phyloP scores from a whole-genome alignment of 2,113 vertebrate genomes.

The Macaca nemestrina region DNA sequence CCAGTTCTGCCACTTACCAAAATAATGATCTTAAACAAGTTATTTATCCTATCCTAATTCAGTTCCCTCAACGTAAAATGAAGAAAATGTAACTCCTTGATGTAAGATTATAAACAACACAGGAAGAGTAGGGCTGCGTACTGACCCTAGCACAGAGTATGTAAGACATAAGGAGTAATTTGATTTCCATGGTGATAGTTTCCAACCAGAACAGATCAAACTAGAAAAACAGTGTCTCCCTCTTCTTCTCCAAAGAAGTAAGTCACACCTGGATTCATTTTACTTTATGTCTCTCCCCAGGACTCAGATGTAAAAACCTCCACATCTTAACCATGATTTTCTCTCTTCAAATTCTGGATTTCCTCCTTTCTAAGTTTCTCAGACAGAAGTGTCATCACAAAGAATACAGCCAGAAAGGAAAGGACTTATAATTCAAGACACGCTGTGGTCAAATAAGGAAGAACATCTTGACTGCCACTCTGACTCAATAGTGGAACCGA shows the following conservation, averaged over 20 bases:
- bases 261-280: not conserved
- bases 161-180: not conserved
- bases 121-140: not conserved
- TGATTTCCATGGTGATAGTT: not conserved
- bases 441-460: slow-evolving; percentile 70
- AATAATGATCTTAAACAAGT: not conserved
- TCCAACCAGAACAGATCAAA: not conserved
- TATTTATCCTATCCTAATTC: not conserved
- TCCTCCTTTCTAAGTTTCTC: not conserved
- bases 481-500: not conserved
- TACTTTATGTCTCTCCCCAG: not conserved
- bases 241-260: not conserved
- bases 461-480: slow-evolving; percentile 23
- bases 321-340: not conserved
- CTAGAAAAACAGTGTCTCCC: not conserved
- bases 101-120: not conserved
- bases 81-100: not conserved
- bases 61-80: not conserved
- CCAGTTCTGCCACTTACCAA: not conserved
- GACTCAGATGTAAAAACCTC: not conserved
- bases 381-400: not conserved
- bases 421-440: slow-evolving; percentile 1
- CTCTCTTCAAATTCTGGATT: slow-evolving; percentile 33
- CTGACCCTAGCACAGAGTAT: not conserved
- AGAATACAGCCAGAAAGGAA: slow-evolving; percentile 18